Conservation (phyloP, 1,140 invertebrate species). For the Drosophila dunni region DNA sequence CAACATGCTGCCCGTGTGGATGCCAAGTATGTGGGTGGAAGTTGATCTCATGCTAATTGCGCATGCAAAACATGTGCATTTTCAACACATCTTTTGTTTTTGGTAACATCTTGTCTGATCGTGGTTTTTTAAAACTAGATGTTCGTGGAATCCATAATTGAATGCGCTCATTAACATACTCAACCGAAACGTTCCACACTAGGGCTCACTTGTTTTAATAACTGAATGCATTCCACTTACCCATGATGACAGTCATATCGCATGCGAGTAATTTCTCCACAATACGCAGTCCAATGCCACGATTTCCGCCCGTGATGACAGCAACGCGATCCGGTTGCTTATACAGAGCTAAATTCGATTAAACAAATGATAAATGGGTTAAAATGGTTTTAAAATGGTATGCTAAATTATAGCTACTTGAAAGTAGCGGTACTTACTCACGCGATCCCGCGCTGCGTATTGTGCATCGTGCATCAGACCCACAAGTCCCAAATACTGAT, state of each 20-base stretch:
- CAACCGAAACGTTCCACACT: neutral
- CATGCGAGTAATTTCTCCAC: conserved; percentile 91
- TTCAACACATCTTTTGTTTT: conserved; percentile 5
- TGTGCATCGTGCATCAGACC: conserved; percentile 86
- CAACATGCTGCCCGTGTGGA: conserved; percentile 23
- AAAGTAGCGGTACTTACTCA: conserved; percentile 84
- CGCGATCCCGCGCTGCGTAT: conserved; percentile 85
- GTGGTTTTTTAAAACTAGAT: conserved; percentile 23
- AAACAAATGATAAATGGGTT: too few relatives aligned
- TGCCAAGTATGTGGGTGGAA: neutral
- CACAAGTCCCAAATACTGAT: conserved; percentile 85
- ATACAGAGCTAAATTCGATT: conserved; percentile 85
- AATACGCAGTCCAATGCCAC: conserved; percentile 94
- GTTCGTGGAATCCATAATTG: conserved; percentile 53
- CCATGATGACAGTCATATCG: conserved; percentile 94
- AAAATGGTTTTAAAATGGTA: neutral
- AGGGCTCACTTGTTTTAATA: neutral
- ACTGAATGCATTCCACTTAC: conserved; percentile 85
- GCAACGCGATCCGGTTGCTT: conserved; percentile 89
- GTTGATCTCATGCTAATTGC: conserved; percentile 6
- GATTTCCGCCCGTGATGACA: conserved; percentile 94
- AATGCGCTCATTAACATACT: conserved; percentile 2
- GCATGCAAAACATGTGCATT: conserved; percentile 43
- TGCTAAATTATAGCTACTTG: conserved; percentile 6
- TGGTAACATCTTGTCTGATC: conserved; percentile 1